A percentile compares a stretch with the other conserved stretches of the same genome.
Evolutionary conservation across 2,888 invertebrate species (phyloP).

Genomic region (Drosophila cognata): DNA sequence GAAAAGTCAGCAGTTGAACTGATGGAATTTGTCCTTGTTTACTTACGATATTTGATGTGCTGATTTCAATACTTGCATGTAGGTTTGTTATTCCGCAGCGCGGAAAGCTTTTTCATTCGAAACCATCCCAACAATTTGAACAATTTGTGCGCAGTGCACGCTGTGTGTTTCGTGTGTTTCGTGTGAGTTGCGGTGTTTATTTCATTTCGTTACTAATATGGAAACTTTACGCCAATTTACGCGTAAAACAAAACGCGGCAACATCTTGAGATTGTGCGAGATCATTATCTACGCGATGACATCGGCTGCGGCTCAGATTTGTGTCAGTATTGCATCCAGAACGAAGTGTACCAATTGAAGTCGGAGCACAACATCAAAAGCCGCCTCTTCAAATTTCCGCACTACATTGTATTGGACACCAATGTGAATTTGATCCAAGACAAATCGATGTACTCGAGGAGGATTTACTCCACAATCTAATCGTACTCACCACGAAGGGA

Average conservation of each 20-base stretch:
- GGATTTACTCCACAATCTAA: slow-evolving; percentile 92
- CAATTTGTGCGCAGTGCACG: background rate
- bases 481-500: slow-evolving; percentile 96
- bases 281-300: slow-evolving; percentile 98
- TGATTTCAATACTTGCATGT: slow-evolving; percentile 48
- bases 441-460: slow-evolving; percentile 98
- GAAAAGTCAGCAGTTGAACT: background rate
- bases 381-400: slow-evolving; percentile 86
- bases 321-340: slow-evolving; percentile 90
- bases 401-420: slow-evolving; percentile 95
- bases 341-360: slow-evolving; percentile 87
- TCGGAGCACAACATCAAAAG: slow-evolving; percentile 84
- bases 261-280: slow-evolving; percentile 94
- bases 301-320: slow-evolving; percentile 94
- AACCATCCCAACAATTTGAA: slow-evolving; percentile 34
- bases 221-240: slow-evolving; percentile 93
- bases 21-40: background rate
- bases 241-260: slow-evolving; percentile 95
- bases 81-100: slow-evolving; percentile 79
- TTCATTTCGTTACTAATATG: slow-evolving; percentile 84
- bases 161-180: slow-evolving; percentile 21
- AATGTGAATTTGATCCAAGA: slow-evolving; percentile 91
- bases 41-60: slow-evolving; percentile 77
- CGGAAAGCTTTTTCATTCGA: slow-evolving; percentile 83
- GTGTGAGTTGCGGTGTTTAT: slow-evolving; percentile 27